Conservation (phyloP, 2,888 invertebrate species). For the Drosophila subquinaria region DNA sequence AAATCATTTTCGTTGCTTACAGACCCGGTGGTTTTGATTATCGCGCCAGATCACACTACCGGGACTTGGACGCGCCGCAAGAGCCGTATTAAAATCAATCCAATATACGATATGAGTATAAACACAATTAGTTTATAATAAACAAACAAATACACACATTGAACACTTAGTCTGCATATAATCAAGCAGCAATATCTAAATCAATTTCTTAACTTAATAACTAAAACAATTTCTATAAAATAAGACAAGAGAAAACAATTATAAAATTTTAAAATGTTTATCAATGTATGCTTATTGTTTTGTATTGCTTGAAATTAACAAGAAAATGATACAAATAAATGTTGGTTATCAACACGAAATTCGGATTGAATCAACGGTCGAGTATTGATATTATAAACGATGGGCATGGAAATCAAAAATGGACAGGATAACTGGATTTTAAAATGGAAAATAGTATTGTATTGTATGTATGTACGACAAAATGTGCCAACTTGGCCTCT, state of each 20-base stretch:
- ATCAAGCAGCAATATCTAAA: slow-evolving; percentile 12
- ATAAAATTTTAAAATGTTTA: slow-evolving; percentile 14
- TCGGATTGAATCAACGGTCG: not conserved
- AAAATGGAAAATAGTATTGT: not conserved
- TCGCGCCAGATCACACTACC: slow-evolving; percentile 95
- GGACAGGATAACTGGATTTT: not conserved
- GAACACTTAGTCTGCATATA: slow-evolving; percentile 20
- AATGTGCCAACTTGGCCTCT: too few relatives aligned
- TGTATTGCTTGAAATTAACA: slow-evolving; percentile 37
- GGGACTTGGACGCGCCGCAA: slow-evolving; percentile 96
- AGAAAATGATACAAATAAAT: slow-evolving; percentile 44
- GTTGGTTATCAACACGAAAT: slow-evolving; percentile 28
- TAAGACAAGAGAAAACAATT: not conserved
- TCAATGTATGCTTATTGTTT: slow-evolving; percentile 31
- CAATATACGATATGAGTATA: slow-evolving; percentile 25
- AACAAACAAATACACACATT: slow-evolving; percentile 26
- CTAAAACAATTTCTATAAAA: slow-evolving; percentile 7
- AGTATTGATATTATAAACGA: not conserved
- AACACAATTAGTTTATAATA: slow-evolving; percentile 31
- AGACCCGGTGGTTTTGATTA: slow-evolving; percentile 91
- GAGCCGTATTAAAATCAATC: slow-evolving; percentile 87
- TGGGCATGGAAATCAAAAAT: not conserved
- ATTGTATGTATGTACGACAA: too few relatives aligned
- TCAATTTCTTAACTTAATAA: slow-evolving; percentile 25
- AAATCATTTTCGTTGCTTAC: slow-evolving; percentile 87